These are phyloP conservation scores for Solenodon paradoxus DNA, from an alignment of 2,113 vertebrate species.

Conservation along the genomic window DNA sequence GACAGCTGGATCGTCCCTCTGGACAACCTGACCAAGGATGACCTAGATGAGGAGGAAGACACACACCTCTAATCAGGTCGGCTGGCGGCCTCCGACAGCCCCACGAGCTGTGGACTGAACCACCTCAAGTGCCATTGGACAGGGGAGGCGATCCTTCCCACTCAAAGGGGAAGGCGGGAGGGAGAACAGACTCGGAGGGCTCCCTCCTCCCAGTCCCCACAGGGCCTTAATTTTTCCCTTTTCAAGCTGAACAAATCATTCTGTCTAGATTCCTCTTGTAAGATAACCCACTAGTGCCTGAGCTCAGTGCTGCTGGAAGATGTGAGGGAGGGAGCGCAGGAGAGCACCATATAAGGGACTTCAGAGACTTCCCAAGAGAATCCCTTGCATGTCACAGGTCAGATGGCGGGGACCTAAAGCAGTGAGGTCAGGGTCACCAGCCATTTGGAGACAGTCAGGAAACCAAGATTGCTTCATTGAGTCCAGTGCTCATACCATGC, in stretches of 20 bases:
- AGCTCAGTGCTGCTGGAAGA: slow-evolving; percentile 35
- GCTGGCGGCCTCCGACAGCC: neutral
- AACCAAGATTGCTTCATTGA: neutral
- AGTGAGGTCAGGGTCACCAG: neutral
- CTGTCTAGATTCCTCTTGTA: slow-evolving; percentile 64
- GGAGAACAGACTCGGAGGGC: neutral
- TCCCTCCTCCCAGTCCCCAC: neutral
- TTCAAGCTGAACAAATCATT: slow-evolving; percentile 53
- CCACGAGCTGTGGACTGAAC: slow-evolving; percentile 27
- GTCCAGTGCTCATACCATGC: neutral
- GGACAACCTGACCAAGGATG: slow-evolving; percentile 93
- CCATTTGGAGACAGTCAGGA: neutral
- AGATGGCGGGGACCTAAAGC: neutral
- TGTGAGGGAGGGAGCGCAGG: neutral
- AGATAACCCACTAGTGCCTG: slow-evolving; percentile 65
- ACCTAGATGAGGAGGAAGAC: slow-evolving; percentile 93
- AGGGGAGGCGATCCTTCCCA: slow-evolving; percentile 36
- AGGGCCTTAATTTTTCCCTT: slow-evolving; percentile 64
- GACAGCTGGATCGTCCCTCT: slow-evolving; percentile 98
- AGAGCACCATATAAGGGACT: neutral
- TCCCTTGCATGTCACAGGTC: neutral
- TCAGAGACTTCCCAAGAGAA: neutral
- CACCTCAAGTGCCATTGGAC: slow-evolving; percentile 73
- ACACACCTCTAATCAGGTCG: slow-evolving; percentile 90
- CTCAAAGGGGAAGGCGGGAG: neutral